A percentile compares a stretch with the other conserved stretches of the same genome.
Evolutionary conservation across 1,140 invertebrate genomes (phyloP).

Genomic region (Aphidius gifuensis): DNA sequence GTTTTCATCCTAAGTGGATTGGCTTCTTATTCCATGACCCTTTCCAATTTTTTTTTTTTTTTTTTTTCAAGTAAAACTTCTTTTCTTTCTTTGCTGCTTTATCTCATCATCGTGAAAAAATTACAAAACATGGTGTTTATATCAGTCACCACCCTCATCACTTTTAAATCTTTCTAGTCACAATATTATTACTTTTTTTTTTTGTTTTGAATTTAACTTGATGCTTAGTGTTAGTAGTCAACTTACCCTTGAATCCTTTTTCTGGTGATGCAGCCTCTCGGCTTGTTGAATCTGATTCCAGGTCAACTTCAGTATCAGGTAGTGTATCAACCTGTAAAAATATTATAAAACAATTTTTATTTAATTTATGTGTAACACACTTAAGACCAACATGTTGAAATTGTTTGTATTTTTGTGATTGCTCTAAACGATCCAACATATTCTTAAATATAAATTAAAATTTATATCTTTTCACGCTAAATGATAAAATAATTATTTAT

Average conservation of each 20-base stretch:
- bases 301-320: conserved; percentile 42
- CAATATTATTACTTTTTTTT: conserved; percentile 2
- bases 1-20: conserved; percentile 49
- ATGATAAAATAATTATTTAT: too few species aligned
- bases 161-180: not conserved
- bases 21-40: conserved; percentile 39
- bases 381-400: too few species aligned
- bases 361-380: not conserved
- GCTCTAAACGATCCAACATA: too few species aligned
- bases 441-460: too few species aligned
- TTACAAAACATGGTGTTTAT: not conserved
- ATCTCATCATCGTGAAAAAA: not conserved
- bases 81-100: too few species aligned
- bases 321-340: conserved; percentile 49
- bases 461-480: too few species aligned
- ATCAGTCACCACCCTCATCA: not conserved
- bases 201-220: not conserved
- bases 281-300: conserved; percentile 41
- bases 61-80: conserved; percentile 3
- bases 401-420: too few species aligned
- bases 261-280: conserved; percentile 45
- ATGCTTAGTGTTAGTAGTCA: not conserved
- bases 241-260: conserved; percentile 52
- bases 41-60: conserved; percentile 11
- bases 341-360: conserved; percentile 20